Evolutionary conservation across 2,797 vertebrate species (phyloP).

Genomic region (Siniperca undulata): DNA sequence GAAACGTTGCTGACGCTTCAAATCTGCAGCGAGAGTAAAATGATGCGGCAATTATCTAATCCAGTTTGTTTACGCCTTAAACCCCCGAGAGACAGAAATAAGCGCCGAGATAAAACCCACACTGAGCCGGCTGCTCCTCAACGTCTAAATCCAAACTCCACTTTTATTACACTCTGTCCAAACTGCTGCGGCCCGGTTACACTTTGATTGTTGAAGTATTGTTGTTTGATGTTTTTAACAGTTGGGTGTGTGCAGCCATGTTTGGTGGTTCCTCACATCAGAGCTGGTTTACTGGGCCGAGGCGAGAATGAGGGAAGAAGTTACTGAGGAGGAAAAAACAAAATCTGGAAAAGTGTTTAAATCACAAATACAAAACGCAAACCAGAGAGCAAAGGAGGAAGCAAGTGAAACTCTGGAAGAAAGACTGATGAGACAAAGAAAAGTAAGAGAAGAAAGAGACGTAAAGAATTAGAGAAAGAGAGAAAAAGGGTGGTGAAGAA

Average conservation of each 20-base stretch:
- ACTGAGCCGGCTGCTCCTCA: slow-evolving; percentile 35
- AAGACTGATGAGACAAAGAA: not conserved
- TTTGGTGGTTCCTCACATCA: slow-evolving; percentile 48
- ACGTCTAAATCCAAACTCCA: slow-evolving; percentile 47
- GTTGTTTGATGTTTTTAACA: slow-evolving; percentile 68
- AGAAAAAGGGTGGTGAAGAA: no score
- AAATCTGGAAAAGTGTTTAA: slow-evolving; percentile 43
- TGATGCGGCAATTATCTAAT: slow-evolving; percentile 67
- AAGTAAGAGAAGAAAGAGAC: not conserved
- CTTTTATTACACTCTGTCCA: slow-evolving; percentile 52
- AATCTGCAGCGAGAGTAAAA: slow-evolving; percentile 54
- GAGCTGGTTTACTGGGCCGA: slow-evolving; percentile 47
- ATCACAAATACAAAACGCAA: slow-evolving; percentile 17
- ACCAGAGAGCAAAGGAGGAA: not conserved
- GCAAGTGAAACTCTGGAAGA: not conserved
- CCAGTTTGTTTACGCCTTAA: slow-evolving; percentile 66
- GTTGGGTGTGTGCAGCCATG: slow-evolving; percentile 63
- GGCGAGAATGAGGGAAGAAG: slow-evolving; percentile 51
- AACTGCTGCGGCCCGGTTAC: slow-evolving; percentile 36
- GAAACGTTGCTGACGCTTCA: slow-evolving; percentile 52
- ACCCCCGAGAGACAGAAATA: slow-evolving; percentile 60
- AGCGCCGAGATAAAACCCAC: slow-evolving; percentile 51
- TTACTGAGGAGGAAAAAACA: slow-evolving; percentile 22
- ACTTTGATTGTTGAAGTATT: slow-evolving; percentile 38
- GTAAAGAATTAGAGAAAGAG: not conserved